Evolutionary conservation across 2,113 vertebrate genomes (phyloP).

Genomic region (Xiphophorus couchianus): DNA sequence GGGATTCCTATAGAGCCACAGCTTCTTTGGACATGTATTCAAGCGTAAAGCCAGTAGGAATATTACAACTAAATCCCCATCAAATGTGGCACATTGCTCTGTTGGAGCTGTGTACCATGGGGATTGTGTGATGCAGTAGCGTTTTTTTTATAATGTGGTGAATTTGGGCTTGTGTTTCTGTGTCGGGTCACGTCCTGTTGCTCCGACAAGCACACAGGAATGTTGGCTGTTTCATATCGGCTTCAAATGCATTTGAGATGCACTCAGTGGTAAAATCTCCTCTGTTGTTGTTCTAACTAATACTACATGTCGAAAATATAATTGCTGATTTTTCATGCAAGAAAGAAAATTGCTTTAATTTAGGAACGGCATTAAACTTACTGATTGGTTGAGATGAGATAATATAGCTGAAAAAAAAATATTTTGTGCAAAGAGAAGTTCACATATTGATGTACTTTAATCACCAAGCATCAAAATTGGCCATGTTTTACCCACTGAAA

Average conservation of each 20-base stretch:
- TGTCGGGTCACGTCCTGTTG: background rate
- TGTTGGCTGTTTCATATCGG: background rate
- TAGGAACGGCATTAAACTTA: background rate
- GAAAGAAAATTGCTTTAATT: background rate
- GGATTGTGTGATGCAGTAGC: background rate
- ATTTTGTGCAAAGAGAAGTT: too few species aligned
- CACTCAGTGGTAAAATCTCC: background rate
- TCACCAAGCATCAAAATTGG: too few species aligned
- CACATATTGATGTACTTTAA: too few species aligned
- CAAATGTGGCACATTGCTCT: background rate
- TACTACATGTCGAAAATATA: background rate
- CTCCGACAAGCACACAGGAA: background rate
- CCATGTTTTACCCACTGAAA: too few species aligned
- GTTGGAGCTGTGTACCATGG: background rate
- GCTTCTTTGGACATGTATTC: background rate
- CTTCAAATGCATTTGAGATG: background rate
- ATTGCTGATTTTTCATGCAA: background rate
- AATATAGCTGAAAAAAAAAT: too few species aligned
- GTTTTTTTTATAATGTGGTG: background rate
- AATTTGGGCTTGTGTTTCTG: background rate
- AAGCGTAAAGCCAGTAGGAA: background rate
- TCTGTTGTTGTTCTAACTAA: background rate
- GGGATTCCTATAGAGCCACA: slow-evolving; percentile 1
- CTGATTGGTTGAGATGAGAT: background rate
- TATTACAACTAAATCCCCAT: background rate